Base-by-base conservation (phyloP, 2,888 invertebrate species). In the Isotomurus palustris region DNA sequence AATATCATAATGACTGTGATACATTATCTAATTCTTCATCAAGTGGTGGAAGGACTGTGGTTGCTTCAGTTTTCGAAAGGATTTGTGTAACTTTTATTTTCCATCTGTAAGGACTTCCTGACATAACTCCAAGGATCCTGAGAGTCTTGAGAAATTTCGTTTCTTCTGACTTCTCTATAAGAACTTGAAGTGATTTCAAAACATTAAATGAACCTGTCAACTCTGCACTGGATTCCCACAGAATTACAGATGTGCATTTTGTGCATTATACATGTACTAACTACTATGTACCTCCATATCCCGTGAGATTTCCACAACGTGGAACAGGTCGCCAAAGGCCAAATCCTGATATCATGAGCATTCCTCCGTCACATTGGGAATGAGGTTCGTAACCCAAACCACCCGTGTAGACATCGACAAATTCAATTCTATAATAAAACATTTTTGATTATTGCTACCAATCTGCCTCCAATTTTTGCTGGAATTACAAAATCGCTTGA, bases 301-400 rank as follows among this genome's bases (percentile, higher is more conserved):
- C 58, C 4, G 53, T 49, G n/a, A 67, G 35, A 38, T 59, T 56
- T 19, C 48, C 69, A 56, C 69, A 69, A 10, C 57, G 38, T 8
- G 64, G 40, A 2, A 67, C 64, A 6, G 69, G 69, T 2, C 52
- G 44, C 69, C 69, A 69, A n/a, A 51, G 29, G 2, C 51, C 53
- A 43, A 69, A 69, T 10, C 69, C 69, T 32, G 51, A 44, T 4
- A 69, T 44, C 25, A 62, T 61, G n/a, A 68, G 47, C 49, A 58
- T 48, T 55, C 66, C 68, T 6, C 59, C 38, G 22, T 68, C 68
- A 53, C 68, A 68, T 12, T 32, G 10, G 4, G 54, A 47, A 17
- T 51, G 19, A 5, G 38, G 29, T 2, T 36, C 38, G 35, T 55
- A 58, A n/a, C 61, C 61, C 14, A 10, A 10, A 2, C 60, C 62